phyloP scores from a whole-genome alignment of 2,888 invertebrate genomes.

The Stramonita haemastoma region DNA sequence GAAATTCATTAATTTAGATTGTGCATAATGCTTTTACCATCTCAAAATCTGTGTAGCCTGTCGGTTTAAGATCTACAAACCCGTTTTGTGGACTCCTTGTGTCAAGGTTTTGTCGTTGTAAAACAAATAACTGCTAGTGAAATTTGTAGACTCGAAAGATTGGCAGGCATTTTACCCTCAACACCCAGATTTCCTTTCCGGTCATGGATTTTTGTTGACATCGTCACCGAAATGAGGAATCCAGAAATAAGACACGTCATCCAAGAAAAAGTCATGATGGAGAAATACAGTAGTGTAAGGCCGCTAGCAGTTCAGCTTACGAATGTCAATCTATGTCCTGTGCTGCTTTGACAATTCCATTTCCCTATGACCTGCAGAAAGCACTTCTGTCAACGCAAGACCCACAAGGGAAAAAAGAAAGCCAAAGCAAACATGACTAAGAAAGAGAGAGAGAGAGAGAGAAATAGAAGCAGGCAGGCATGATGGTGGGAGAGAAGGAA shows the following conservation, averaged over 20 bases:
- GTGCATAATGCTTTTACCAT: background rate
- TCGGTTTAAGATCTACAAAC: background rate
- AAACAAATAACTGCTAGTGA: background rate
- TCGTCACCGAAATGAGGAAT: background rate
- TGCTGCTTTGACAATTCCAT: background rate
- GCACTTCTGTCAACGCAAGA: background rate
- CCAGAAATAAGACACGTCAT: background rate
- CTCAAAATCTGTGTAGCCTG: background rate
- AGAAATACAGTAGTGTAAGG: no score
- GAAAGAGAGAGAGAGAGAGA: background rate
- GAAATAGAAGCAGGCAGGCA: background rate
- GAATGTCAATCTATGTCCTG: background rate
- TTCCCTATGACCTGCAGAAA: background rate
- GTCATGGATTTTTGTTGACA: background rate
- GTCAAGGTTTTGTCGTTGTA: background rate
- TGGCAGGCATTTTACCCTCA: background rate
- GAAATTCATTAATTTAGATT: no score
- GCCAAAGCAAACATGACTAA: background rate
- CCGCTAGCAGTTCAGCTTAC: background rate
- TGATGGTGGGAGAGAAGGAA: no score
- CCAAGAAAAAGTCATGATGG: background rate
- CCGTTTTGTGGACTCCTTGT: background rate
- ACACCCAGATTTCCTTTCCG: background rate
- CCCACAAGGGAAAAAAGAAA: background rate
- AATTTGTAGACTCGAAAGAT: no score